Conservation (phyloP, 2,888 invertebrate species). For the Ptychoptera albimana region DNA sequence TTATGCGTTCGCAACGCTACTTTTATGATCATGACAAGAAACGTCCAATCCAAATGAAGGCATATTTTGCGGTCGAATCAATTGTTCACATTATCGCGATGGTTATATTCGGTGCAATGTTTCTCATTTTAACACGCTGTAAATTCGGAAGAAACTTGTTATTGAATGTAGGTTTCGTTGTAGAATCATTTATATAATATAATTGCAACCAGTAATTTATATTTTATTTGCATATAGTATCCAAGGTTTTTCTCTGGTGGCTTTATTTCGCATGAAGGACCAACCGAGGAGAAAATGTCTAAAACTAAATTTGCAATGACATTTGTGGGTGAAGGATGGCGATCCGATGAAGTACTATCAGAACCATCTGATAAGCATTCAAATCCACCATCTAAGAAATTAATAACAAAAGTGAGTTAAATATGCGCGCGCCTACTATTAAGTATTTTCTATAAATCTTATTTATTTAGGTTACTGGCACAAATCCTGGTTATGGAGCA, state of each 20-base stretch:
- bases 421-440: too few species aligned
- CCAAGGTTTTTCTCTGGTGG: slow-evolving; percentile 60
- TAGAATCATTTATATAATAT: slow-evolving; percentile 12
- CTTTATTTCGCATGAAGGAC: slow-evolving; percentile 46
- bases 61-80: slow-evolving; percentile 43
- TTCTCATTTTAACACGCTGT: slow-evolving; percentile 45
- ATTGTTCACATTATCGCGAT: slow-evolving; percentile 29
- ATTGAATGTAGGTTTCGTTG: slow-evolving; percentile 22
- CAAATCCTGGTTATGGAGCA: slow-evolving; percentile 55
- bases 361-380: slow-evolving; percentile 34
- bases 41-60: slow-evolving; percentile 63
- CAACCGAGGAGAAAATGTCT: slow-evolving; percentile 41
- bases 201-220: slow-evolving; percentile 11
- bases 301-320: slow-evolving; percentile 47
- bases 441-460: too few species aligned
- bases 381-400: slow-evolving; percentile 43
- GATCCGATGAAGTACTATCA: slow-evolving; percentile 35
- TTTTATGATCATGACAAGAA: slow-evolving; percentile 48
- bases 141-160: slow-evolving; percentile 45
- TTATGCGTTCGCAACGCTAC: slow-evolving; percentile 64
- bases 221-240: slow-evolving; percentile 31
- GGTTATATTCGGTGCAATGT: slow-evolving; percentile 39
- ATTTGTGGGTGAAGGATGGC: slow-evolving; percentile 69
- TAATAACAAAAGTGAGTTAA: slow-evolving; percentile 42
- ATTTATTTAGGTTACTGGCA: slow-evolving; percentile 14